A percentile compares a stretch with the other conserved stretches of the same genome.
Conservation (phyloP, 2,888 invertebrate species). For the Agrochola lota region DNA sequence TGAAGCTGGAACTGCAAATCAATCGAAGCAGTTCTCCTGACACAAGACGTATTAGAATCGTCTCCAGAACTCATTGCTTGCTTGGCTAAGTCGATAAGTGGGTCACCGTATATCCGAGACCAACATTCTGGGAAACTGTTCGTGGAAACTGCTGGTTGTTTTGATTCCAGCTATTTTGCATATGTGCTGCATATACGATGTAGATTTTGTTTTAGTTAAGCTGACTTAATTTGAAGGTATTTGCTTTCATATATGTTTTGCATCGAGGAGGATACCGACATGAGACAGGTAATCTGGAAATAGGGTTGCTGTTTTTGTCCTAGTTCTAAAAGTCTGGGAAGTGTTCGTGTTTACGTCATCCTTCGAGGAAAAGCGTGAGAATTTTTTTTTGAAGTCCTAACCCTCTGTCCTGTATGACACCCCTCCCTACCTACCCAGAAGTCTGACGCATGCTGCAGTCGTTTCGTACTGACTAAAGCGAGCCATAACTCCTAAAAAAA, state of each 20-base stretch:
- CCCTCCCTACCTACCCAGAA: neutral
- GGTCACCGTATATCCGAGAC: slow-evolving; percentile 40
- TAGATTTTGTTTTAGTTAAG: slow-evolving; percentile 24
- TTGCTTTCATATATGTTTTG: neutral
- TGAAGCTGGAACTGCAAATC: slow-evolving; percentile 36
- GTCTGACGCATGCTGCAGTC: slow-evolving; percentile 25
- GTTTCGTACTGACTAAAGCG: slow-evolving; percentile 35
- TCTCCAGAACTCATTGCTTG: slow-evolving; percentile 44
- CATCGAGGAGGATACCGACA: neutral
- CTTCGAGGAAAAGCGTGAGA: neutral
- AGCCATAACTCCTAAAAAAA: slow-evolving; percentile 35
- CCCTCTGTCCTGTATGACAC: neutral
- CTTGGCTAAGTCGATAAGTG: slow-evolving; percentile 45
- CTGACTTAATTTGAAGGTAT: slow-evolving; percentile 3
- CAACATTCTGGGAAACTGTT: slow-evolving; percentile 9
- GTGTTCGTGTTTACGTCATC: neutral
- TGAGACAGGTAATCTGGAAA: neutral
- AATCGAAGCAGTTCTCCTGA: slow-evolving; percentile 45
- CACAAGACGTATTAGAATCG: slow-evolving; percentile 59
- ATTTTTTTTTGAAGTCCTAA: too few relatives aligned
- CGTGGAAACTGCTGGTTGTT: slow-evolving; percentile 27
- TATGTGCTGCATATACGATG: slow-evolving; percentile 27
- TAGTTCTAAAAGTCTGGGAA: neutral
- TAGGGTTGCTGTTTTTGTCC: neutral
- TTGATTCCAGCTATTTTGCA: slow-evolving; percentile 20